Conservation (phyloP, 2,797 vertebrate genomes). For the Enteromius treurensis region DNA sequence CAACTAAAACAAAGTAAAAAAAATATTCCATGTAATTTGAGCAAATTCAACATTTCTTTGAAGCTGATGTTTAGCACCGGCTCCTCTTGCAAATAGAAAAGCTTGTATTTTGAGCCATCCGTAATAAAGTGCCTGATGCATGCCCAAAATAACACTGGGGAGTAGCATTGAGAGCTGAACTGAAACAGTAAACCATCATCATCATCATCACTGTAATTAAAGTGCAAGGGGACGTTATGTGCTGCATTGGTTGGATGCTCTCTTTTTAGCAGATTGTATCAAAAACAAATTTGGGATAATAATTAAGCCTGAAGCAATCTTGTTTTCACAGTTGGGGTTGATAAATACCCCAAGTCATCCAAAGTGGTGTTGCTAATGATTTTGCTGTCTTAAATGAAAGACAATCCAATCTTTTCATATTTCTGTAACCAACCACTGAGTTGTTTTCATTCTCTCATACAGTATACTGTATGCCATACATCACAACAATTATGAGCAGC, state of each 20-base stretch:
- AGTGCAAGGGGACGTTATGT: constrained; percentile 12
- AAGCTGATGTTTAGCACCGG: neutral
- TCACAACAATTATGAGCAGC: neutral
- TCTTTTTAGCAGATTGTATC: constrained; percentile 30
- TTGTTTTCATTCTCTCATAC: neutral
- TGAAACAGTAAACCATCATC: constrained; percentile 3
- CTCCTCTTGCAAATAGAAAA: constrained; percentile 13
- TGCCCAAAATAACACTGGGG: neutral
- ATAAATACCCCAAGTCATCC: constrained; percentile 17
- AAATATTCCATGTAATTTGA: neutral
- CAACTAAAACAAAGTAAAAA: neutral
- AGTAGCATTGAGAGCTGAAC: constrained; percentile 9
- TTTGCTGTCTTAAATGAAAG: neutral
- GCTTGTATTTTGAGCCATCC: neutral
- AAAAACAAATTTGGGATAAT: constrained; percentile 24
- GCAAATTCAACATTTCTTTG: constrained; percentile 6
- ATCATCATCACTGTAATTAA: constrained; percentile 38
- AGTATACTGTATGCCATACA: neutral
- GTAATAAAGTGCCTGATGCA: constrained; percentile 1
- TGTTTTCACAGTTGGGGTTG: constrained; percentile 21
- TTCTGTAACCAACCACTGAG: neutral
- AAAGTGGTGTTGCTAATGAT: constrained; percentile 17
- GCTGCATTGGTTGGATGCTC: constrained; percentile 8
- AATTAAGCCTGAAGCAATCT: constrained; percentile 33
- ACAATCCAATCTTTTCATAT: neutral